Percentiles rank a stretch among this genome's conserved stretches.
Conservation (phyloP, 2,113 vertebrate species). For the Nothobranchius kuhntae region DNA sequence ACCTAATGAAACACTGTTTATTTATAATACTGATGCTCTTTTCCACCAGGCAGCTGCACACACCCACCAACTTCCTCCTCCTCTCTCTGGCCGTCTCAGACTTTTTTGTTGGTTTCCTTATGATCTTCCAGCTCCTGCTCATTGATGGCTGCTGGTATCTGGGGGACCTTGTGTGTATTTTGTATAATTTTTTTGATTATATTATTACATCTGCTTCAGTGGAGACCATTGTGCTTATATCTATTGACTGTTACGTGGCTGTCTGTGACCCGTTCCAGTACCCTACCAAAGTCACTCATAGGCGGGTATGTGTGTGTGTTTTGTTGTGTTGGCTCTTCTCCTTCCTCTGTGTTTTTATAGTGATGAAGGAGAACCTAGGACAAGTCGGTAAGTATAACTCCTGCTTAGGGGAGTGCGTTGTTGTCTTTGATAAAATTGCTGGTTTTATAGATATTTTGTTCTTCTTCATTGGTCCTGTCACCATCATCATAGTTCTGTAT, state of each 20-base stretch:
- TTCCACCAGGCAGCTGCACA: too few species aligned
- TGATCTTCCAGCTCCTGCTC: too few species aligned
- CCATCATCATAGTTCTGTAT: conserved; percentile 38
- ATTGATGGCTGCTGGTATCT: conserved; percentile 56
- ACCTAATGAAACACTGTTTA: too few species aligned
- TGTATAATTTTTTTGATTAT: conserved; percentile 23
- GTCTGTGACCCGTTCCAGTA: conserved; percentile 61
- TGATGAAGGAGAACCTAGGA: too few species aligned
- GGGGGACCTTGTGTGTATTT: conserved; percentile 42
- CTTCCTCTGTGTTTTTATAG: too few species aligned
- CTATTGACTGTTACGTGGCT: conserved; percentile 57
- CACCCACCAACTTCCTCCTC: too few species aligned
- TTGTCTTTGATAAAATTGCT: conserved; percentile 17
- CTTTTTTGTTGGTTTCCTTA: too few species aligned
- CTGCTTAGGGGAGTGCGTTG: conserved; percentile 32
- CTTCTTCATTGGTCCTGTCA: conserved; percentile 7
- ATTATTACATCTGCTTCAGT: conserved; percentile 18
- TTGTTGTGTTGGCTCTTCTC: conserved; percentile 10
- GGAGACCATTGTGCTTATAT: conserved; percentile 51
- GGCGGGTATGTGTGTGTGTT: not conserved
- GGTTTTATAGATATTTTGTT: conserved; percentile 39
- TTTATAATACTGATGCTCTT: too few species aligned
- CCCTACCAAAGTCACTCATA: conserved; percentile 1
- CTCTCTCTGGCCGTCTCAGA: too few species aligned
- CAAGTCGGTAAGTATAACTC: not conserved